These are phyloP conservation scores for Dasysyrphus tricinctus DNA, from an alignment of 2,888 invertebrate genomes.

Conservation along the genomic window DNA sequence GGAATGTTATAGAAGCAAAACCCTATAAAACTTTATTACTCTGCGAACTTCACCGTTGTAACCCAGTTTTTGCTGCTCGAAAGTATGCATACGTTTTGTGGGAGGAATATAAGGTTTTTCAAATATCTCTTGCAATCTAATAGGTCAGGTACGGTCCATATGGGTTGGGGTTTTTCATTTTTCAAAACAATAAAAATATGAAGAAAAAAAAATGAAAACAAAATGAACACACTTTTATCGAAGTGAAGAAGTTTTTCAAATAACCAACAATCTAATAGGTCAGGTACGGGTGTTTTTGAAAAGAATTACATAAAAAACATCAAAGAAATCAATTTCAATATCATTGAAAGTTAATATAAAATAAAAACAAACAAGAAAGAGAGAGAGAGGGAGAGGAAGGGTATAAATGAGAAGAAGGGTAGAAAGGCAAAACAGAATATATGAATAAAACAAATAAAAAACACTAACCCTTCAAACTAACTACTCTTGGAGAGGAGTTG, in stretches of 20 bases:
- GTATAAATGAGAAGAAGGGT: no score
- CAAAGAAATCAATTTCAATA: constrained; percentile 40
- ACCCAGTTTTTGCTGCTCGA: constrained; percentile 3
- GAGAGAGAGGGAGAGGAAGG: not conserved
- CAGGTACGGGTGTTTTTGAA: constrained; percentile 46
- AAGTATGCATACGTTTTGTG: constrained; percentile 9
- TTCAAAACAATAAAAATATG: constrained; percentile 41
- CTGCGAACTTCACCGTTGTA: constrained; percentile 37
- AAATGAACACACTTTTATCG: constrained; percentile 8
- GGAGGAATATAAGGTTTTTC: not conserved
- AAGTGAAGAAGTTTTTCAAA: constrained; percentile 19
- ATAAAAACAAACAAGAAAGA: not conserved
- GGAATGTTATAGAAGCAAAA: constrained; percentile 9
- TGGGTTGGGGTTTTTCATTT: constrained; percentile 2
- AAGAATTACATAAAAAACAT: constrained; percentile 13
- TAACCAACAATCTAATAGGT: constrained; percentile 37
- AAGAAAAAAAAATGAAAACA: constrained; percentile 39
- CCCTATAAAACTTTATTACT: constrained; percentile 55
- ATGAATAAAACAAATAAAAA: not conserved
- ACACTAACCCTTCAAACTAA: constrained; percentile 1
- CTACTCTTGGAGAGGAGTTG: not conserved
- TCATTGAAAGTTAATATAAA: not conserved
- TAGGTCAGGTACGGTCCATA: constrained; percentile 42
- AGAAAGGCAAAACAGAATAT: not conserved
- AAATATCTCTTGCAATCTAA: not conserved